Base-by-base conservation (phyloP, 2,888 invertebrate species). In the Trilocha varians region DNA sequence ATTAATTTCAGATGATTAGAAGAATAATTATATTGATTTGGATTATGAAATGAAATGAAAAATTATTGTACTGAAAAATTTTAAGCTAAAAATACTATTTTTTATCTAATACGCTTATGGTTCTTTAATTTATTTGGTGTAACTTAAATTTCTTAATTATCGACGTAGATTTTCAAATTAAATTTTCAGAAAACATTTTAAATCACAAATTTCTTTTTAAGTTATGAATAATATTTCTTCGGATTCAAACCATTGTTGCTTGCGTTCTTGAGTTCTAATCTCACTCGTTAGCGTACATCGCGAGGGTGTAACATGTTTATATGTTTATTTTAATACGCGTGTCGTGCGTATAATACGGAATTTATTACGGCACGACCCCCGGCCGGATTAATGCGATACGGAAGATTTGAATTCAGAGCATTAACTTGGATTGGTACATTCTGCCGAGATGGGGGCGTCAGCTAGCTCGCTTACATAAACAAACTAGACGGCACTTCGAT, bases 321-420 rank as follows among this genome's bases (percentile, higher is more conserved):
- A 80, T 84, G 83, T 84, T 83, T 84, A 87, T 86, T 87, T 85
- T 85, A 87, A 86, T 86, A 85, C 86, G 84, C 84, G 84, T 83
- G 85, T 85, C 85, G 84, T 67, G 83, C 82, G 84, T 83, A 84
- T 86, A 85, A 84, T 85, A 82, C 78, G 77, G 82, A 83, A 84
- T 83, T 85, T 85, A 83, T 85, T 83, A 84, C 74, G 76, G 73
- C 71, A 64, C 79, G 67, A 74, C 82, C 83, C 82, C 69, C 77
- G 60, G 60, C 55, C 70, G 78, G 83, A 84, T 83, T 84, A 84
- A 83, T 84, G 79, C 74, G 83, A 83, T 83, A 83, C 84, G 83
- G 83, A 82, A 83, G 79, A 84, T 84, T 84, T 84, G 80, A 83
- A 84, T 82, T 78, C 75, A 59, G 78, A 73, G 78, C 78, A 82